These are phyloP conservation scores for Flexamia atlantica DNA, from an alignment of 2,888 invertebrate species.

Conservation along the genomic window DNA sequence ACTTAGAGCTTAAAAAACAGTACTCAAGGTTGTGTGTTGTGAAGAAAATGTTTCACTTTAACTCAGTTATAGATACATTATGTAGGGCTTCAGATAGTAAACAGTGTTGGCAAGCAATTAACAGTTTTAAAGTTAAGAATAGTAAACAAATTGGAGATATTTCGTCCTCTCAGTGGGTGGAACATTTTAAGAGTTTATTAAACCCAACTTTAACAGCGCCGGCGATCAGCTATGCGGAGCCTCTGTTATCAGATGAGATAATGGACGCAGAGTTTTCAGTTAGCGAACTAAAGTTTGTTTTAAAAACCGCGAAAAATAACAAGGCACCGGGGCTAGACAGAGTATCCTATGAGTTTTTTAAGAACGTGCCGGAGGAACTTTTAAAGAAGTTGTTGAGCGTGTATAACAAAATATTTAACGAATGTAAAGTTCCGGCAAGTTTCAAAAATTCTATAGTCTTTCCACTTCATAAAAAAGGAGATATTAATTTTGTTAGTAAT, in stretches of 20 bases:
- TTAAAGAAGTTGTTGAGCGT: neutral
- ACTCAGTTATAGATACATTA: no score
- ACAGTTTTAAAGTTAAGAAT: no score
- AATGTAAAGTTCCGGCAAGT: conserved; percentile 5
- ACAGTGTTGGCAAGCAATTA: no score
- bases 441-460: conserved; percentile 56
- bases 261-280: neutral
- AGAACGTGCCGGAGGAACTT: neutral
- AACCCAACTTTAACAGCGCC: neutral
- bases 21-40: no score
- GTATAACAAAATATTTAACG: conserved; percentile 27
- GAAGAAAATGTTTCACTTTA: no score
- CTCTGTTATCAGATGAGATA: neutral
- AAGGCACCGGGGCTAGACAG: conserved; percentile 51
- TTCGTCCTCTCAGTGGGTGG: no score
- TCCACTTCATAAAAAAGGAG: conserved; percentile 61
- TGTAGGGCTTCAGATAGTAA: no score
- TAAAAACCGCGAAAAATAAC: conserved; percentile 31
- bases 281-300: neutral
- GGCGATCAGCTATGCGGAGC: conserved; percentile 50
- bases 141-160: no score
- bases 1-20: no score
- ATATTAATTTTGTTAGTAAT: conserved; percentile 52
- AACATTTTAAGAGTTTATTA: no score
- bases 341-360: conserved; percentile 48